phyloP scores from a whole-genome alignment of 2,113 vertebrate species.

The Catharus minimus region DNA sequence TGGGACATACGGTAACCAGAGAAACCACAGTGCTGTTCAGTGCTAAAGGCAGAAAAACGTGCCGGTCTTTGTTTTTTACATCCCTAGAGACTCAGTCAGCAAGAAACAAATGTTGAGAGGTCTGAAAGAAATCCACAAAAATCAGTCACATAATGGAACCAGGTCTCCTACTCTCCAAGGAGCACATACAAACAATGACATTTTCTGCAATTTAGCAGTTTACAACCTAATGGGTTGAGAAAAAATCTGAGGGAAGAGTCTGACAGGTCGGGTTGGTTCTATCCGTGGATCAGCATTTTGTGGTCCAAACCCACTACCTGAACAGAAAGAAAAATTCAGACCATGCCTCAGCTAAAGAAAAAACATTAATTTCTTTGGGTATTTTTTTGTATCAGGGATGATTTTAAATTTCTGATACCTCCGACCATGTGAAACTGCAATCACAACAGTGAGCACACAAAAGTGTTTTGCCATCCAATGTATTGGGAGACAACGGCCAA shows the following conservation, averaged over 20 bases:
- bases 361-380: background rate
- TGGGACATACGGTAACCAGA: slow-evolving; percentile 19
- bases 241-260: background rate
- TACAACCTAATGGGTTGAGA: background rate
- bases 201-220: background rate
- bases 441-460: background rate
- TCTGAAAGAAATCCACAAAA: background rate
- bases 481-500: background rate
- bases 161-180: background rate
- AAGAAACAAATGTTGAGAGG: background rate
- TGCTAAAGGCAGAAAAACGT: background rate
- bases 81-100: background rate
- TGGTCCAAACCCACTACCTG: background rate
- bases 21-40: background rate
- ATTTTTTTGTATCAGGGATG: background rate
- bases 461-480: background rate
- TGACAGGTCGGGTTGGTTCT: background rate
- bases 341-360: background rate
- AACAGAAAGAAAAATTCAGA: background rate
- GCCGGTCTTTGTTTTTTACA: background rate
- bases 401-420: background rate
- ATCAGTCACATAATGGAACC: background rate
- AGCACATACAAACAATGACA: background rate
- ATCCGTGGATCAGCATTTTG: background rate
- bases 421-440: background rate